Base-by-base conservation (phyloP, 2,113 vertebrate species). In the Tachysurus vachellii region DNA sequence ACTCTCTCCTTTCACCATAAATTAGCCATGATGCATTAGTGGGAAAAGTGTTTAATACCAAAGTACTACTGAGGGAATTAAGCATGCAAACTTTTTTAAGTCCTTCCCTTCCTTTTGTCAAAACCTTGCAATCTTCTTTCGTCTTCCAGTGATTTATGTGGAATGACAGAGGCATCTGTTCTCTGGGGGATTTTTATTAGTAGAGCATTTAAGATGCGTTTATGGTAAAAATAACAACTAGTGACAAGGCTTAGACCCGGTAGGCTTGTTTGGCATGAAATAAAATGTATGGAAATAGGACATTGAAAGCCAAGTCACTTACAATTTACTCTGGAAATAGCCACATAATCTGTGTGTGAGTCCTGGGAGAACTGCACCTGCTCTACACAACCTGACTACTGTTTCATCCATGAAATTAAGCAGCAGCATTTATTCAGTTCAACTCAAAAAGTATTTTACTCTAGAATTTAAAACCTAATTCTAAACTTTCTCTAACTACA, bases 381-480 rank as follows among this genome's bases (percentile, higher is more conserved):
- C 83, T 64, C 11, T 47, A 17, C 28, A 73, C 50, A 80, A 57
- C 36, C 53, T 84, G 76, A 54, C 80, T 64, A 54, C 31, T 84
- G 44, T 84, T 87, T 80, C 61, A 66, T 86, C 66, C 42, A 75
- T 80, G 47, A 84, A 84, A 84, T 44, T 84, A 73, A 79, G 50
- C 44, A 77, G n/a, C 13, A 79, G 42, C 42, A 75, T 19, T 23
- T 75, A 47, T 75, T 26, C 57, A 44, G 3, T 44, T 42, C 11
- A 82, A 44, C 57, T 59, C 80, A 81, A 82, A 36, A 36, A 10
- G 28, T 17, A 28, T 16, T 70, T 70, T 17, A 70, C 28, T 36
- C 70, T 73, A 11, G 6, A 73, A 71, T 71, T 44, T 42, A 71
- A 42, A 71, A 44, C 36, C 36, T 28, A 31, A 28, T 68, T 68